Evolutionary conservation across 2,888 invertebrate species (phyloP), one percentile per base, ranked within the genome.

Genomic region (Gymnosoma rotundatum): DNA sequence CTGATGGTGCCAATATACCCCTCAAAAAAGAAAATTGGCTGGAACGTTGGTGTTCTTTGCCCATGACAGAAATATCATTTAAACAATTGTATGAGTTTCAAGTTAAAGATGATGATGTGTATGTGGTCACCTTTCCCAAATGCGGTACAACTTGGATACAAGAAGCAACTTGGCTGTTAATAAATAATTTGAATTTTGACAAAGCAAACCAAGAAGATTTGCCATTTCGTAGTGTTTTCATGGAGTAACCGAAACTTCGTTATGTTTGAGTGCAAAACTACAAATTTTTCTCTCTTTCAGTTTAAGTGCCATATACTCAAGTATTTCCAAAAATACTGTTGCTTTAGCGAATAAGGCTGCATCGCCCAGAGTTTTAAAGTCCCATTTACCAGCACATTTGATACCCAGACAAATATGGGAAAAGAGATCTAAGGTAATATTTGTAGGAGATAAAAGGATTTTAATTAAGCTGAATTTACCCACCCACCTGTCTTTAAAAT

Each of bases 101-200:
- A 63, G 88, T 88, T 0, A 83, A 83, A 16, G 69, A 83, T 0
- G 87, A 86, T 73, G 88, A 89, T 69, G 85, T 89, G 32, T 89
- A 83, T 84, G 83, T 89, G 20, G 83, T 88, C 14, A 87, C 88
- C 1, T 86, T 86, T 64, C 86, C 88, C 9, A 88, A 88, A 48
- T 75, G 85, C 72, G 89, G 89, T 16, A 88, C 89, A 0, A 89
- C 88, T 48, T 89, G 89, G 89, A 88, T 88, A 78, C 87, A 88
- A 58, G 89, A 89, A 67, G 69, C 88, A 56, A 72, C 87, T n/a
- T 89, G 89, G 89, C 54, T 89, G 12, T 58, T 89, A 2, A 54
- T 86, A 0, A 88, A 89, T 69, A 56, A 89, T 38, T 67, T 90
- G 45, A 87, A 89, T 50, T 89, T 83, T 80, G 32, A 74, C 2